phyloP scores from a whole-genome alignment of 2,888 invertebrate genomes.

The Tortrix viridana region DNA sequence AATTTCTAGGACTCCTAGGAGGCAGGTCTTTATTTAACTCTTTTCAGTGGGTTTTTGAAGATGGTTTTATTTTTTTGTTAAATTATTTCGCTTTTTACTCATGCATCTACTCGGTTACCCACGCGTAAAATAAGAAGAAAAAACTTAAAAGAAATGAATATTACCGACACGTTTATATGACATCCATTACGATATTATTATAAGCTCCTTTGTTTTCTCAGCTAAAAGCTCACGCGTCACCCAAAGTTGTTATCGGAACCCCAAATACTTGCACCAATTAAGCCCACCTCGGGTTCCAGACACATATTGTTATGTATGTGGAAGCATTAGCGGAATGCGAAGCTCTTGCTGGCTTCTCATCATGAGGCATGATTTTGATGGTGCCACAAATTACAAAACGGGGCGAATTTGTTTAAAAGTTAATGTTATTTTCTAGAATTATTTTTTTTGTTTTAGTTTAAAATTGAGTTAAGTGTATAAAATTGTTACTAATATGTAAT shows the following conservation, averaged over 20 bases:
- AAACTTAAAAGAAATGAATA: not conserved
- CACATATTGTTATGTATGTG: conserved; percentile 13
- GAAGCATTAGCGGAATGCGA: conserved; percentile 35
- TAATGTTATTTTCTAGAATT: not conserved
- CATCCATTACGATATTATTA: conserved; percentile 25
- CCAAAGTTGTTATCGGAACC: conserved; percentile 5
- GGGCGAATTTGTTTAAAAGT: not conserved
- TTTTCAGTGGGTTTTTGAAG: no score
- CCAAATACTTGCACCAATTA: conserved; percentile 31
- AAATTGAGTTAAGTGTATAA: no score
- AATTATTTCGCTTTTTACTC: no score
- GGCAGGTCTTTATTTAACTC: no score
- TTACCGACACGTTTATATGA: not conserved
- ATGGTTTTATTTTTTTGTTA: no score
- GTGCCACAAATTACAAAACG: not conserved
- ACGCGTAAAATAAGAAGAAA: no score
- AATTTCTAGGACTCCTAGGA: no score
- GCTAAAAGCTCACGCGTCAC: conserved; percentile 28
- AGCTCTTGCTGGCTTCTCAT: conserved; percentile 40
- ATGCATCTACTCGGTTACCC: no score
- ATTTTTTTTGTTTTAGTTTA: no score
- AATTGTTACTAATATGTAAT: no score
- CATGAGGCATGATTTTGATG: conserved; percentile 15
- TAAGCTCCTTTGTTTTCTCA: conserved; percentile 26
- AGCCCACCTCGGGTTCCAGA: conserved; percentile 17